phyloP scores from a whole-genome alignment of 23 tunicate species.

The Trididemnum nubilum region DNA sequence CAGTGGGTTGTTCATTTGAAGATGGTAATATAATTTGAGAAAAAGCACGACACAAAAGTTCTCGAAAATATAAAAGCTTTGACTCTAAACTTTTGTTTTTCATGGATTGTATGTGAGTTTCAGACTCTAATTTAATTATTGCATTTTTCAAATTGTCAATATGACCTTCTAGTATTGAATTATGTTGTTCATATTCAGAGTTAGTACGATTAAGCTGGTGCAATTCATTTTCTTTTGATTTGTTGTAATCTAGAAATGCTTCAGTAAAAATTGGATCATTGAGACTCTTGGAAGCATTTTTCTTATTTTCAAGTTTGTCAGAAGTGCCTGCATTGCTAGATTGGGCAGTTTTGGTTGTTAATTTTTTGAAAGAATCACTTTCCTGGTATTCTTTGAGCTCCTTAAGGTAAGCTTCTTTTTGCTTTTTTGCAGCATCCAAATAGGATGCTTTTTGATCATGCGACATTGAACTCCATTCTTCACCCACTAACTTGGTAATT shows the following conservation, averaged over 20 bases:
- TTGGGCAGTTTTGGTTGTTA: background rate
- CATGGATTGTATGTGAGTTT: slow-evolving; percentile 38
- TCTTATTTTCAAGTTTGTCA: background rate
- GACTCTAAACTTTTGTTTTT: slow-evolving; percentile 48
- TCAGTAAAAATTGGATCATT: slow-evolving; percentile 83
- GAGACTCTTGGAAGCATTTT: background rate
- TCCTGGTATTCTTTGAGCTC: slow-evolving; percentile 40
- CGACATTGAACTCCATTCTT: slow-evolving; percentile 70
- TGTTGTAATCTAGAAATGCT: slow-evolving; percentile 72
- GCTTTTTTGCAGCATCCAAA: slow-evolving; percentile 57
- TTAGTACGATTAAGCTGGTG: slow-evolving; percentile 67
- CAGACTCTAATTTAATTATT: slow-evolving; percentile 54
- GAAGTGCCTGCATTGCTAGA: background rate
- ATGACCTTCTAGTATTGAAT: slow-evolving; percentile 56
- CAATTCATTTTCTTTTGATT: slow-evolving; percentile 74
- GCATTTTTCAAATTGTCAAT: slow-evolving; percentile 65
- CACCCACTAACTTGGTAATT: slow-evolving; percentile 68
- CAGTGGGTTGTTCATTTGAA: slow-evolving; percentile 42
- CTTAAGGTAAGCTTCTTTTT: slow-evolving; percentile 55
- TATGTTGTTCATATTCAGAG: slow-evolving; percentile 77
- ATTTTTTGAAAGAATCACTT: slow-evolving; percentile 36
- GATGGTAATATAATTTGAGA: slow-evolving; percentile 50
- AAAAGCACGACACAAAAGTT: slow-evolving; percentile 48
- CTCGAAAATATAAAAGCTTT: slow-evolving; percentile 43
- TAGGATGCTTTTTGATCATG: slow-evolving; percentile 35